Evolutionary conservation across 92 coral and sea anemone genomes (phyloP).

Genomic region (Anthopleura xanthogrammica): DNA sequence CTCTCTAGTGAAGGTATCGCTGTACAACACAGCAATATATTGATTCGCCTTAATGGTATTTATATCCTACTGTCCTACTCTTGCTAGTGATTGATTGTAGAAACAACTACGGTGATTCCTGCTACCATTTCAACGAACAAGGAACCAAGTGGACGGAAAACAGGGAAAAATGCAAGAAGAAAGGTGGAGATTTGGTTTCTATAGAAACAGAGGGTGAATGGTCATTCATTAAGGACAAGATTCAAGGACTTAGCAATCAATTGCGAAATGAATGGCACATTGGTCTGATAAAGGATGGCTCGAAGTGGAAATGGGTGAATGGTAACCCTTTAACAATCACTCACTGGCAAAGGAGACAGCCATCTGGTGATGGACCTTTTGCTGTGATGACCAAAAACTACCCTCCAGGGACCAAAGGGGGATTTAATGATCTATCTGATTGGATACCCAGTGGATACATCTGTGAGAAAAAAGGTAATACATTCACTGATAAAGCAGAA

Average conservation of each 20-base stretch:
- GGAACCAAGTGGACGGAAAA: not conserved
- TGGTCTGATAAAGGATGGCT: not conserved
- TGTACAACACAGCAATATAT: too few species aligned
- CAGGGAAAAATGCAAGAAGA: not conserved
- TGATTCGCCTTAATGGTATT: too few species aligned
- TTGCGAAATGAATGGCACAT: conserved; percentile 13
- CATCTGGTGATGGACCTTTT: conserved; percentile 53
- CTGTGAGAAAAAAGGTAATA: conserved; percentile 44
- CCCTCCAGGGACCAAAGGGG: conserved; percentile 38
- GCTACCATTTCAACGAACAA: not conserved
- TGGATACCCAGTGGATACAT: conserved; percentile 35
- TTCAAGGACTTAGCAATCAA: conserved; percentile 1
- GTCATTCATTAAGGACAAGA: conserved; percentile 2
- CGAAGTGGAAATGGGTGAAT: conserved; percentile 50
- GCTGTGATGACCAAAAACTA: conserved; percentile 43
- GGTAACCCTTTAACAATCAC: conserved; percentile 42
- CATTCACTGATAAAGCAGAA: too few species aligned
- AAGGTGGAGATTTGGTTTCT: not conserved
- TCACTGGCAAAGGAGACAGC: conserved; percentile 51
- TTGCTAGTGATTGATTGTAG: not conserved
- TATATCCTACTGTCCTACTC: too few species aligned
- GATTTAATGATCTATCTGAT: conserved; percentile 48
- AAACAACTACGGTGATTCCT: not conserved
- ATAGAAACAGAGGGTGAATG: not conserved
- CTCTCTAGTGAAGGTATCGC: too few species aligned